Conservation (phyloP, 2,888 invertebrate species). For the Ischnus inquisitorius region DNA sequence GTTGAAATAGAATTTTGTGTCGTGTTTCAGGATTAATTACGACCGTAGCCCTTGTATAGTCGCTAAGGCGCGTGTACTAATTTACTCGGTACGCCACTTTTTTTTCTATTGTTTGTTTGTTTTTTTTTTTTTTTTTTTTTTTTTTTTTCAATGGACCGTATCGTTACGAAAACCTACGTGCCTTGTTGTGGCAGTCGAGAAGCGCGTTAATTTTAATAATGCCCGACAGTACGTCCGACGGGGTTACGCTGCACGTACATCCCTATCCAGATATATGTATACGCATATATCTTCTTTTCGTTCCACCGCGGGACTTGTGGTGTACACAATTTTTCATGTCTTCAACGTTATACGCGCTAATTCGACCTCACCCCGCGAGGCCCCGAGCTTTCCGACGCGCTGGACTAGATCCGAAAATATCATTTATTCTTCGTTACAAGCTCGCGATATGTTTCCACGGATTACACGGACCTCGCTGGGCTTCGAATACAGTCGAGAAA, state of each 20-base stretch:
- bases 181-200: background rate
- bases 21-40: too few relatives aligned
- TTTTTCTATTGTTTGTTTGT: too few relatives aligned
- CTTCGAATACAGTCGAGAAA: too few relatives aligned
- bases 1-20: too few relatives aligned
- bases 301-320: background rate
- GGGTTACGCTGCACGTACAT: background rate
- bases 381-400: background rate
- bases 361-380: background rate
- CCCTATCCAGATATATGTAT: background rate
- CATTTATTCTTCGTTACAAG: background rate
- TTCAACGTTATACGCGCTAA: background rate
- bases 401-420: background rate
- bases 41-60: too few relatives aligned
- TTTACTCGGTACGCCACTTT: too few relatives aligned
- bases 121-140: background rate
- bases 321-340: background rate
- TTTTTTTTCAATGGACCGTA: background rate
- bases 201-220: slow-evolving; percentile 9
- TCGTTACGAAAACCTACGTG: background rate
- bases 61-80: too few relatives aligned
- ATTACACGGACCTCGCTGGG: too few relatives aligned
- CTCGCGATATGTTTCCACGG: too few relatives aligned
- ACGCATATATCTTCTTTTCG: background rate
- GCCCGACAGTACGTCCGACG: background rate